A percentile compares a stretch with the other conserved stretches of the same genome.
Evolutionary conservation across 2,888 invertebrate genomes (phyloP).

Genomic region (Limnephilus rhombicus): DNA sequence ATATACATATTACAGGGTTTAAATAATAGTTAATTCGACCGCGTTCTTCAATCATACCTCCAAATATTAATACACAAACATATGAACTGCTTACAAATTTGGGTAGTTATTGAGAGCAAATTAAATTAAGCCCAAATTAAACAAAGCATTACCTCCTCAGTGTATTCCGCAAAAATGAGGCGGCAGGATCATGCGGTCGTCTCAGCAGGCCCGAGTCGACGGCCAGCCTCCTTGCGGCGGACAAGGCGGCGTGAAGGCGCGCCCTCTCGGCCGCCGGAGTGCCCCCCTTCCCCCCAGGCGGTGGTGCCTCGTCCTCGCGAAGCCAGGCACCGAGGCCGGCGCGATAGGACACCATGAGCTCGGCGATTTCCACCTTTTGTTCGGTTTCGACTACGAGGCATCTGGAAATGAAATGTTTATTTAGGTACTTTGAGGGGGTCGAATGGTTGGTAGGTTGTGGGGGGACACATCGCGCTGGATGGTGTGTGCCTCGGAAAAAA

Average conservation of each 20-base stretch:
- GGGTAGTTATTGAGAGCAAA: too few relatives aligned
- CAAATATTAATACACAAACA: too few relatives aligned
- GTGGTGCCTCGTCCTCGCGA: slow-evolving; percentile 84
- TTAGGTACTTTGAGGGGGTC: not conserved
- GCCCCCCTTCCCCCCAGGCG: slow-evolving; percentile 74
- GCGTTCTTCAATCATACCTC: too few relatives aligned
- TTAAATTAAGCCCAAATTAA: not conserved
- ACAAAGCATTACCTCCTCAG: slow-evolving; percentile 80
- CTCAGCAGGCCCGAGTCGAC: slow-evolving; percentile 90
- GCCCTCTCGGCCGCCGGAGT: slow-evolving; percentile 94
- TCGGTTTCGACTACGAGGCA: slow-evolving; percentile 95
- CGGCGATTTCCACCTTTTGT: slow-evolving; percentile 94
- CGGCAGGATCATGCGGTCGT: slow-evolving; percentile 88
- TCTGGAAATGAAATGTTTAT: slow-evolving; percentile 72
- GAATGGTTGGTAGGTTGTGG: too few relatives aligned
- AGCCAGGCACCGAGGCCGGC: slow-evolving; percentile 90
- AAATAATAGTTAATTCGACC: not conserved
- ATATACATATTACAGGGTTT: not conserved
- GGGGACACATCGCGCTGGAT: too few relatives aligned
- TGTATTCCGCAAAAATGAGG: slow-evolving; percentile 93
- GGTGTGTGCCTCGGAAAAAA: too few relatives aligned
- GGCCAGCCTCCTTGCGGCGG: slow-evolving; percentile 88
- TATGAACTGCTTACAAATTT: too few relatives aligned
- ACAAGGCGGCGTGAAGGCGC: slow-evolving; percentile 91
- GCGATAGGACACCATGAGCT: slow-evolving; percentile 94